Conservation (phyloP, 2,888 invertebrate genomes). For the Caenorhabditis becei region DNA sequence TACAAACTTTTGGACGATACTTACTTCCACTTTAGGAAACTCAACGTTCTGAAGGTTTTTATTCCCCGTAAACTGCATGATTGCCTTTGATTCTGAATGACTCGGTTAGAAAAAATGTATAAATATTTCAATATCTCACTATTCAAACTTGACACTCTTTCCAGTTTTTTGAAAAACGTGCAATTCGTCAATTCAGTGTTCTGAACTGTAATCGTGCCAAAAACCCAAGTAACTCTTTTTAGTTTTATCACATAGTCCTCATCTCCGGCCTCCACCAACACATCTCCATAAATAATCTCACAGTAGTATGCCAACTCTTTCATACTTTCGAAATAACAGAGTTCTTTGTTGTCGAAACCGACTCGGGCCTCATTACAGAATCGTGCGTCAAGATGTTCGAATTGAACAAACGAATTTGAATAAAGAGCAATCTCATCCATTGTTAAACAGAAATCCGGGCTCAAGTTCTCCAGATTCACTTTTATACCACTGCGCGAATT, state of each 20-base stretch:
- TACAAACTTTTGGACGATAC: too few species aligned
- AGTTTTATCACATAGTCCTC: constrained; percentile 3
- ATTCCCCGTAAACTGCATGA: too few species aligned
- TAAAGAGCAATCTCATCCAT: too few species aligned
- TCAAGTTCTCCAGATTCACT: too few species aligned
- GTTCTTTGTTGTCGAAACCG: neutral
- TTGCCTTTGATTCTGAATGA: too few species aligned
- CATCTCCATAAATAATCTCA: neutral
- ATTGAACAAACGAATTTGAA: neutral
- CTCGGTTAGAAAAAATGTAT: too few species aligned
- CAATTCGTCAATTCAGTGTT: neutral
- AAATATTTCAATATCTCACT: too few species aligned
- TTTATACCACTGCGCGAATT: too few species aligned
- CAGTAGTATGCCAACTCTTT: neutral
- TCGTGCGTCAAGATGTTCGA: neutral
- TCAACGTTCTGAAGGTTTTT: too few species aligned
- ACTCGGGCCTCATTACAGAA: neutral
- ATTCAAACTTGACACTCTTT: neutral
- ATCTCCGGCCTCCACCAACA: neutral
- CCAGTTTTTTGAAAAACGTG: neutral
- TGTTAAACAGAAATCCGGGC: too few species aligned
- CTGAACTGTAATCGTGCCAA: constrained; percentile 8
- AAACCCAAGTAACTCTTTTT: neutral
- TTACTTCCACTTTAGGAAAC: too few species aligned
- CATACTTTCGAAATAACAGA: neutral